Percentiles rank a stretch among this genome's conserved stretches.
Conservation (phyloP, 2,113 vertebrate species). For the Setophaga petechia region DNA sequence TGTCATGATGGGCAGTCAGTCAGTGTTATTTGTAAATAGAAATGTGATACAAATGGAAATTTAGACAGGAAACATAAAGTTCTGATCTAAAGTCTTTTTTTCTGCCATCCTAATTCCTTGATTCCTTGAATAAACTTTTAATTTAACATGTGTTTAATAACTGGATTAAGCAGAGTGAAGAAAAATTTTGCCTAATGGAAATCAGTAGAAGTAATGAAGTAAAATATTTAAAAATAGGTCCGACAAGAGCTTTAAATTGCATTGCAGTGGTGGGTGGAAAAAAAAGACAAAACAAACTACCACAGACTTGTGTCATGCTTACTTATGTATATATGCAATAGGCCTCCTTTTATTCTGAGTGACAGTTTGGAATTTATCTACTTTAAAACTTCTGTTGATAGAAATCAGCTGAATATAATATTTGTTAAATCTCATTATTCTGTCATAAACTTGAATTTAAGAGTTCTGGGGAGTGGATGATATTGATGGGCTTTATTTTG, state of each 20-base stretch:
- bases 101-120: not conserved
- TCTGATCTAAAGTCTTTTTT: not conserved
- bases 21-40: not conserved
- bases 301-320: not conserved
- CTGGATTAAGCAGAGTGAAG: conserved; percentile 10
- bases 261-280: accelerated
- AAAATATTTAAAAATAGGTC: not conserved
- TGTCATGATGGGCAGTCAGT: not conserved
- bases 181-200: not conserved
- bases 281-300: not conserved
- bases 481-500: not conserved
- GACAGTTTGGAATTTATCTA: not conserved
- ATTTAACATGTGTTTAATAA: not conserved
- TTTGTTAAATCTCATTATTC: not conserved
- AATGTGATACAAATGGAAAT: not conserved
- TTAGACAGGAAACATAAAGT: not conserved
- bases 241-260: not conserved
- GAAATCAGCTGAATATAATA: not conserved
- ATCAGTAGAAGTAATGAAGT: not conserved
- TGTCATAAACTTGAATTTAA: not conserved
- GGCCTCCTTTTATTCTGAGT: not conserved
- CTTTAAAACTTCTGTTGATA: not conserved
- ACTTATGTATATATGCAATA: not conserved
- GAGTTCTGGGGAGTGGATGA: not conserved
- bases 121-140: not conserved